Evolutionary conservation across 1,140 invertebrate genomes (phyloP), one percentile per base, ranked within the genome.

Genomic region (Paralvinella palmiformis): DNA sequence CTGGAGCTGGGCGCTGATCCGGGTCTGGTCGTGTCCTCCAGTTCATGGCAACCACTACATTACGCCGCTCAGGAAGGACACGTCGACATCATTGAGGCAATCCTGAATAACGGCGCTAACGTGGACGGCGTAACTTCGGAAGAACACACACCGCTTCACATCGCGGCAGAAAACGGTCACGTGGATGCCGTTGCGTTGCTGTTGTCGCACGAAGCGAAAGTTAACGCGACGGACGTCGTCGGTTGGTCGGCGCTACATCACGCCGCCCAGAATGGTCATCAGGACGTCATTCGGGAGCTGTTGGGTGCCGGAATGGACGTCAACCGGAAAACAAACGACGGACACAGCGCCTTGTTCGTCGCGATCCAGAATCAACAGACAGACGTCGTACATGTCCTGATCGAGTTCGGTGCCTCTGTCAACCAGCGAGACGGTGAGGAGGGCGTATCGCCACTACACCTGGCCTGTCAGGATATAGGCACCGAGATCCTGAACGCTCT

Each of bases 41-140:
- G 35, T 6, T 35, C 48, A 10, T 66, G 64, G 64, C 56, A 41
- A 20, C 64, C 64, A 52, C 32, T 66, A 0, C 64, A 66, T 52
- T 66, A 52, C 53, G 45, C 62, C 15, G 63, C 36, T 2, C 65
- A 67, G 29, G 62, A 64, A 24, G 50, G 52, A 13, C 55, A 64
- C 33, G 52, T 59, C 27, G 45, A 60, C 13, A 61, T 65, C 37
- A 55, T 65, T 10, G 55, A 64, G n/a, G 20, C 53, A 6, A 36
- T 67, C 17, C 41, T 67, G 3, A 33, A 79, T 22, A 74, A 76
- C 62, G 85, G 84, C 52, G 84, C 85, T 3, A 65, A 75, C 36
- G 82, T 85, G 24, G 4, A 57, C 55, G 33, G 55, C 5, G 22
- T 35, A 13, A 62, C 59, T 17, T 27, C 29, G 17, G 59, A 62